phyloP scores from a whole-genome alignment of 37 sponge, comb jelly and placozoan species.

The Hormiphora californensis region DNA sequence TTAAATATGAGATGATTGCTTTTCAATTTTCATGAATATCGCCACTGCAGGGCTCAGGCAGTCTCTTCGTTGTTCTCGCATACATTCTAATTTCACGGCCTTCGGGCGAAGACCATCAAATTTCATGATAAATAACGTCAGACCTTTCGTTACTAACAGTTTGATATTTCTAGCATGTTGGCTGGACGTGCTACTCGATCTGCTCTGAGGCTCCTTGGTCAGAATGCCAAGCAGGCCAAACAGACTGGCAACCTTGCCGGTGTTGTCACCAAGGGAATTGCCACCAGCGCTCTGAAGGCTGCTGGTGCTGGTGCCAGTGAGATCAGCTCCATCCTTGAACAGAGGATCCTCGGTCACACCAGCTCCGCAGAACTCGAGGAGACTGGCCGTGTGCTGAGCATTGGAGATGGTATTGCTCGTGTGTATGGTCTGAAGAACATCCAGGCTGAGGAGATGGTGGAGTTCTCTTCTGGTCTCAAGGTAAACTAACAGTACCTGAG shows the following conservation, averaged over 20 bases:
- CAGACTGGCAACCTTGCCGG: slow-evolving; percentile 7
- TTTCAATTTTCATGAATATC: too few relatives aligned
- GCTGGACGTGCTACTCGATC: slow-evolving; percentile 46
- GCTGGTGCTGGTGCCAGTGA: slow-evolving; percentile 66
- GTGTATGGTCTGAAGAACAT: slow-evolving; percentile 99
- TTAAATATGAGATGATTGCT: too few relatives aligned
- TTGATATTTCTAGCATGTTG: slow-evolving; percentile 47
- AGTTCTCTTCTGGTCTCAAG: slow-evolving; percentile 92
- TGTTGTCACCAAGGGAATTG: slow-evolving; percentile 27
- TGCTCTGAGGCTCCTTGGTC: not conserved
- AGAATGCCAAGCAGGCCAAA: slow-evolving; percentile 6
- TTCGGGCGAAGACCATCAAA: too few relatives aligned
- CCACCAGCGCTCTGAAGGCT: not conserved
- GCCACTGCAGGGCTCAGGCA: too few relatives aligned
- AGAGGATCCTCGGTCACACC: slow-evolving; percentile 79
- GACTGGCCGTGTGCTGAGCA: slow-evolving; percentile 92
- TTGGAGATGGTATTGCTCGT: slow-evolving; percentile 99
- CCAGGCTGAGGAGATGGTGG: slow-evolving; percentile 99
- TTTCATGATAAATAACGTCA: too few relatives aligned
- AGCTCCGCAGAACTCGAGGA: slow-evolving; percentile 80
- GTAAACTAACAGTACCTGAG: slow-evolving; percentile 9
- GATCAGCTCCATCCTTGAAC: slow-evolving; percentile 89
- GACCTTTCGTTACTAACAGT: too few relatives aligned
- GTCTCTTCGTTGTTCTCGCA: too few relatives aligned
- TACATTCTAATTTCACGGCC: too few relatives aligned